A percentile compares a stretch with the other conserved stretches of the same genome.
These are phyloP conservation scores for Hirtodrosophila duncani DNA, from an alignment of 2,888 invertebrate species.

Conservation along the genomic window DNA sequence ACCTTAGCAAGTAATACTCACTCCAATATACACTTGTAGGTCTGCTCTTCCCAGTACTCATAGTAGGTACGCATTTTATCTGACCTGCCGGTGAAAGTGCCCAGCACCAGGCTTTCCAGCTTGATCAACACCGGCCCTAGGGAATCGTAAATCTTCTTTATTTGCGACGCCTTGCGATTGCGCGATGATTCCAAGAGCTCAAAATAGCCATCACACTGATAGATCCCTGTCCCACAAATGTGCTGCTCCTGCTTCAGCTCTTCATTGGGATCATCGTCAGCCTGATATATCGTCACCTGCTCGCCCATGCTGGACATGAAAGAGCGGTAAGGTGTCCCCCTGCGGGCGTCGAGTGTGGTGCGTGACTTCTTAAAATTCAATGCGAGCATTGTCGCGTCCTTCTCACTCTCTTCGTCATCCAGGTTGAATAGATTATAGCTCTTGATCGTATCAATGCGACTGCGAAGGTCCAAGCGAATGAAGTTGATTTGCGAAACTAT, in stretches of 20 bases:
- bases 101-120: constrained; percentile 89
- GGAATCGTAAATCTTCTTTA: constrained; percentile 87
- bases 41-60: constrained; percentile 88
- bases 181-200: constrained; percentile 84
- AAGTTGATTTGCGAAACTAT: constrained; percentile 85
- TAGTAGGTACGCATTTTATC: constrained; percentile 88
- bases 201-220: constrained; percentile 81
- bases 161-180: constrained; percentile 82
- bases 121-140: constrained; percentile 90
- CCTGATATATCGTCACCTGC: constrained; percentile 28
- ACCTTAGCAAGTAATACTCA: constrained; percentile 62
- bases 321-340: constrained; percentile 1
- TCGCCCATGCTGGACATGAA: constrained; percentile 40
- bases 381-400: not conserved
- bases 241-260: constrained; percentile 22
- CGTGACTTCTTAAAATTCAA: not conserved
- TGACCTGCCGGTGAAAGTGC: constrained; percentile 87
- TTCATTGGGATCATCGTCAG: constrained; percentile 18
- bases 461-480: constrained; percentile 82
- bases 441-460: constrained; percentile 80
- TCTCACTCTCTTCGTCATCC: constrained; percentile 25
- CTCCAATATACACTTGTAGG: constrained; percentile 84
- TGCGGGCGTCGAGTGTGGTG: not conserved
- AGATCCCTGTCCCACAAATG: constrained; percentile 55
- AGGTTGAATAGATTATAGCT: constrained; percentile 80